Evolutionary conservation across 2,888 invertebrate genomes (phyloP), one percentile per base, ranked within the genome.

Genomic region (Nomada flava): DNA sequence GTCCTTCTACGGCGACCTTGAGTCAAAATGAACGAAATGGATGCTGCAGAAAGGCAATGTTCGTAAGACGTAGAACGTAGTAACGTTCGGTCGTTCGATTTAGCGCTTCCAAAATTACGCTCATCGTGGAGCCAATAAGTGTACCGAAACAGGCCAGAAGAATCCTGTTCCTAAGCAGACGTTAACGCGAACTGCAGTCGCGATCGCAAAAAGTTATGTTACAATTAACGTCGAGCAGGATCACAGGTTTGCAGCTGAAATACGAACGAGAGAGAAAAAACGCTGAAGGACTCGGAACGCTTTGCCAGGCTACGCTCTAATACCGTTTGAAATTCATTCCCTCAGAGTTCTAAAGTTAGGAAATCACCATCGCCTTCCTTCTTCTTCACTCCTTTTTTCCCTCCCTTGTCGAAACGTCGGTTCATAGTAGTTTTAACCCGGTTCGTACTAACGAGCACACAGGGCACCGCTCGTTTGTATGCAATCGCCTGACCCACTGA

Each of bases 401-500:
- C 11, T n/a, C 64, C 10, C 50, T 60, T 23, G 60, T 23, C 50
- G 70, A 60, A 71, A 76, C 50, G 74, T 75, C 78, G 67, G 77
- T 70, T 79, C 86, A 81, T 68, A 74, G 82, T 74, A 79, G 81
- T 42, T 86, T 88, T 79, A 78, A 81, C 77, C 79, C 62, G 83
- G 71, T 82, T 78, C 75, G 81, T 81, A 82, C 90, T 92, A 92
- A 92, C 91, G 92, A 91, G 91, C 89, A 90, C 88, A 89, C 90
- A 89, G 87, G 80, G 86, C 76, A 42, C 52, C 75, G 72, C 79
- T 88, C 86, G 86, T 86, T 86, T 84, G 82, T 85, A 88, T 84
- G 88, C 86, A 88, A 85, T 88, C 88, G 86, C 76, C 90, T 91
- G 91, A 92, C 92, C 91, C 88, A 90, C 88, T 91, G 90, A 90